Conservation (phyloP, 1,140 invertebrate genomes). For the Diorhabda sublineata region DNA sequence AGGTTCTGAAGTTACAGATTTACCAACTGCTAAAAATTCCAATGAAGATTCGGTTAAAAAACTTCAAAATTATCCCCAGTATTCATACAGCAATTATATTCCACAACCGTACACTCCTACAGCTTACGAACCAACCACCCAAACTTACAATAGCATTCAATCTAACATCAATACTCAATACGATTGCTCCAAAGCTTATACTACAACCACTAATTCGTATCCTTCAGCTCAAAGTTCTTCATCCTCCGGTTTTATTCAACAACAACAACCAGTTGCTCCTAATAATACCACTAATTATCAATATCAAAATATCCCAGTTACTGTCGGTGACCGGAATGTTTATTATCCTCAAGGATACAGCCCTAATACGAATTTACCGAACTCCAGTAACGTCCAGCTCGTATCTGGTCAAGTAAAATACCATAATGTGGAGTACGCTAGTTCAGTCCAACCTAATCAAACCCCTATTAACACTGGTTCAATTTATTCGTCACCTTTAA, state of each 20-base stretch:
- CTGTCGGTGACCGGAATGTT: constrained; percentile 4
- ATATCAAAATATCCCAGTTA: not conserved
- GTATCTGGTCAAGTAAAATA: constrained; percentile 14
- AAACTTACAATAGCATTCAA: not conserved
- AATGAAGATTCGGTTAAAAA: constrained; percentile 12
- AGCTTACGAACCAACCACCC: not conserved
- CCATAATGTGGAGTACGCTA: constrained; percentile 23
- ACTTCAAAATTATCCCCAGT: constrained; percentile 17
- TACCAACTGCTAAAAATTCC: not conserved
- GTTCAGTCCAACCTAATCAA: constrained; percentile 21
- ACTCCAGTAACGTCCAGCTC: not conserved
- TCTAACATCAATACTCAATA: constrained; percentile 6
- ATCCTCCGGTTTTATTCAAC: not conserved
- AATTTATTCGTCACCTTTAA: constrained; percentile 24
- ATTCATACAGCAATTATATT: constrained; percentile 25
- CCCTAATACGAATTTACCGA: constrained; percentile 19
- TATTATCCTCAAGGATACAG: constrained; percentile 31
- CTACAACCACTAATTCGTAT: constrained; percentile 33
- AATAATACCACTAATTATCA: not conserved
- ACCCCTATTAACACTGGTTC: constrained; percentile 10
- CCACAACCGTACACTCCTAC: constrained; percentile 27
- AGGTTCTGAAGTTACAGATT: constrained; percentile 53
- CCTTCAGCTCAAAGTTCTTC: constrained; percentile 26
- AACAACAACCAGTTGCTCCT: constrained; percentile 16
- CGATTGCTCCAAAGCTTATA: constrained; percentile 27